These are phyloP conservation scores for Scomber japonicus DNA, from an alignment of 2,113 vertebrate genomes.

Conservation along the genomic window DNA sequence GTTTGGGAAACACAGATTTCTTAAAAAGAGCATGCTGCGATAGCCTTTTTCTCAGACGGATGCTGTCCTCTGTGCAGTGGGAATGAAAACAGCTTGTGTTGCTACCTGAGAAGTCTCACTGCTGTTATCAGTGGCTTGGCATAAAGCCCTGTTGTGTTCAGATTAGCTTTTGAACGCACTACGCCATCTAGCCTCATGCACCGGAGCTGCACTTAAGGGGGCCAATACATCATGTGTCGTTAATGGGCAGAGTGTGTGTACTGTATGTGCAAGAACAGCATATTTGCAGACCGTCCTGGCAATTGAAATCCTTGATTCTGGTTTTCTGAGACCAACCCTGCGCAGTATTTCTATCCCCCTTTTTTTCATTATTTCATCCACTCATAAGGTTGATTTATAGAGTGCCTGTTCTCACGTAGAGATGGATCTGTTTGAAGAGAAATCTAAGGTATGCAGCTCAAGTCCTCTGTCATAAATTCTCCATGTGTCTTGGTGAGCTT, in stretches of 20 bases:
- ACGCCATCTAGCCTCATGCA: conserved; percentile 68
- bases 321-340: not conserved
- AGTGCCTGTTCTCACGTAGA: conserved; percentile 44
- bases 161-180: conserved; percentile 57
- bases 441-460: conserved; percentile 78
- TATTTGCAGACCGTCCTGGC: not conserved
- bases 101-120: conserved; percentile 49
- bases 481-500: conserved; percentile 58
- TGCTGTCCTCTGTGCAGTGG: conserved; percentile 23
- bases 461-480: conserved; percentile 77
- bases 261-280: not conserved
- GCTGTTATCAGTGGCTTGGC: conserved; percentile 45
- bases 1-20: conserved; percentile 14
- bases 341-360: conserved; percentile 19
- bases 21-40: not conserved
- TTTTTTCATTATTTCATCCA: conserved; percentile 56
- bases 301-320: conserved; percentile 10
- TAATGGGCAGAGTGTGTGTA: not conserved
- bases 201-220: conserved; percentile 39
- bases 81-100: conserved; percentile 34
- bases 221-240: not conserved
- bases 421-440: conserved; percentile 76
- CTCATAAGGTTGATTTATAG: conserved; percentile 71
- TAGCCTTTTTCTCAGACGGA: conserved; percentile 7
- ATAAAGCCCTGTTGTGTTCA: conserved; percentile 39